Evolutionary conservation across 2,888 invertebrate genomes (phyloP).

Genomic region (Nowickia ferox): DNA sequence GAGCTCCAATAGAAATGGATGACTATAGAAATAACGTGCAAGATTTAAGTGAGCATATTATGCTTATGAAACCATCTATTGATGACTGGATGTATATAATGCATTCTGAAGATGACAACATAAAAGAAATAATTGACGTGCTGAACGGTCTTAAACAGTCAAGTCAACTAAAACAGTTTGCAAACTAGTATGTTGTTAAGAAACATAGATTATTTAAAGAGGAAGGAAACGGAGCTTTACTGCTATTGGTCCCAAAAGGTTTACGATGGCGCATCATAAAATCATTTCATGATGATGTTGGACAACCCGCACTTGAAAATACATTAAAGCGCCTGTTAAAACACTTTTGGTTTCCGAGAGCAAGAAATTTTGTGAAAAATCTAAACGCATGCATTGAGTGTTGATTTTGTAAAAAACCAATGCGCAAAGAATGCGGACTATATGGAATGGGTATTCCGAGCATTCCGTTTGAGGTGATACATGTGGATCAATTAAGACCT

Average conservation of each 20-base stretch:
- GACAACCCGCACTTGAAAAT: constrained; percentile 39
- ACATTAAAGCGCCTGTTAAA: constrained; percentile 20
- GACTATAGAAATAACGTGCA: not conserved
- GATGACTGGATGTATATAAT: constrained; percentile 65
- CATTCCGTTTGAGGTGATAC: constrained; percentile 12
- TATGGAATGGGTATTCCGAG: constrained; percentile 23
- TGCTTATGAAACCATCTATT: constrained; percentile 30
- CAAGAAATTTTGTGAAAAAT: constrained; percentile 42
- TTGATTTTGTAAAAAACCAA: constrained; percentile 35
- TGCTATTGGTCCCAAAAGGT: constrained; percentile 17
- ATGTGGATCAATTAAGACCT: constrained; percentile 44
- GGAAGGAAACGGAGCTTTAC: not conserved
- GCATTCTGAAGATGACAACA: constrained; percentile 52
- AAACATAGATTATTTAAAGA: constrained; percentile 36
- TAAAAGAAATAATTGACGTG: constrained; percentile 39
- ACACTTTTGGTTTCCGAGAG: constrained; percentile 29
- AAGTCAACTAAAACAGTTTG: constrained; percentile 6
- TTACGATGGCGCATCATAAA: constrained; percentile 57
- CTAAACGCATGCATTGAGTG: constrained; percentile 42
- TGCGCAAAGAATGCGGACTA: constrained; percentile 29
- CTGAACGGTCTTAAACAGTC: not conserved
- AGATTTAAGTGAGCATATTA: constrained; percentile 9
- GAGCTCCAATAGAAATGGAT: constrained; percentile 55
- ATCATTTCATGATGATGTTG: constrained; percentile 63
- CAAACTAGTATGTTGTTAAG: constrained; percentile 31